These are phyloP conservation scores for Cossypha polioptera DNA, from an alignment of 2,797 vertebrate genomes.

Conservation along the genomic window DNA sequence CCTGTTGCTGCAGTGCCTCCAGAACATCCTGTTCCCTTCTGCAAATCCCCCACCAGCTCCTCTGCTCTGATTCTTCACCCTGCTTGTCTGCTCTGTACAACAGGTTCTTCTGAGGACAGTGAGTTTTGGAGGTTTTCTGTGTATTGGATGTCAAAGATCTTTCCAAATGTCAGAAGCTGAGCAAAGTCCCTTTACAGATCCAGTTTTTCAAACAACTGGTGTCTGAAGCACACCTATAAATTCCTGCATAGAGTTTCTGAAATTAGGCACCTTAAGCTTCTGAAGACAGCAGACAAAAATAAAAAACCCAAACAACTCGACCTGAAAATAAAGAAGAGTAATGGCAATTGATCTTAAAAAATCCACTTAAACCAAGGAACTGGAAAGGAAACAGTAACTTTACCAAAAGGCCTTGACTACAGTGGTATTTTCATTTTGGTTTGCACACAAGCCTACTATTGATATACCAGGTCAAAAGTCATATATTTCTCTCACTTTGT, in stretches of 20 bases:
- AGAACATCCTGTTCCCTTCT: background rate
- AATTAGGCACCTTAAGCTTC: background rate
- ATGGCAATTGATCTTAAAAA: background rate
- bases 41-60: background rate
- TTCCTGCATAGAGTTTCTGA: background rate
- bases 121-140: background rate
- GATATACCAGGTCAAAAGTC: background rate
- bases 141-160: background rate
- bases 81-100: background rate
- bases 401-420: background rate
- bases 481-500: background rate
- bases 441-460: background rate
- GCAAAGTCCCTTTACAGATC: background rate
- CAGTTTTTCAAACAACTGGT: background rate
- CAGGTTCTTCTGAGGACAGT: background rate
- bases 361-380: background rate
- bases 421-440: background rate
- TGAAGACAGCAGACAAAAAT: background rate
- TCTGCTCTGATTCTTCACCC: background rate
- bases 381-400: background rate
- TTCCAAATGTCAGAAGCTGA: background rate
- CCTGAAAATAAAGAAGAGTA: background rate
- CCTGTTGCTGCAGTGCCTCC: background rate
- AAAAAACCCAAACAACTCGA: rapidly evolving
- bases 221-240: background rate